These are phyloP conservation scores for Dicrurus megarhynchus DNA, from an alignment of 2,113 vertebrate species.

Conservation along the genomic window DNA sequence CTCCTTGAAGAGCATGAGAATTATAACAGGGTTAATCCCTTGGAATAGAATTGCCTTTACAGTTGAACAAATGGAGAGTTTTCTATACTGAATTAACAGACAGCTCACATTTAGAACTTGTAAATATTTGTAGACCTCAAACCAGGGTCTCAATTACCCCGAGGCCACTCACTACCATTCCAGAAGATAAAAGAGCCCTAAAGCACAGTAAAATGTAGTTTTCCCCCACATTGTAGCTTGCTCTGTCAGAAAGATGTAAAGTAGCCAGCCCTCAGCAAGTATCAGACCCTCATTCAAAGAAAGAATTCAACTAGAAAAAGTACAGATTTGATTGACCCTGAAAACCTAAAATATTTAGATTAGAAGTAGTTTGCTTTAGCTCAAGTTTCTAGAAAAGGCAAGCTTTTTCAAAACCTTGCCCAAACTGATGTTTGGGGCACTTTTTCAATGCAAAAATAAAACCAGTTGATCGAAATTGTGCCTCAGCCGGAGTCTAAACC, in stretches of 20 bases:
- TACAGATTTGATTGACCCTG: not conserved
- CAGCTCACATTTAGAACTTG: not conserved
- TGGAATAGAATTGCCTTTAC: conserved; percentile 2
- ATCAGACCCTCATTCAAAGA: not conserved
- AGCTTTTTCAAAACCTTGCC: not conserved
- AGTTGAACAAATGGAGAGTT: not conserved
- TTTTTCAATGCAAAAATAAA: not conserved
- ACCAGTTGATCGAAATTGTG: not conserved
- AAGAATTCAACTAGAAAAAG: not conserved
- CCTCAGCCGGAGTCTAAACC: not conserved
- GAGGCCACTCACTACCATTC: not conserved
- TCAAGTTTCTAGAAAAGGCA: not conserved
- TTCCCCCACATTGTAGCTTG: not conserved
- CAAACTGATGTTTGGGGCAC: not conserved
- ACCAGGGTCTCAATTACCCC: not conserved
- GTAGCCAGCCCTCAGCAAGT: not conserved
- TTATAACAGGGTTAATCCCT: not conserved
- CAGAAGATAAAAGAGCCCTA: not conserved
- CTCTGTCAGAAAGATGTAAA: not conserved
- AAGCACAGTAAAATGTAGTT: not conserved
- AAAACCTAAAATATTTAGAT: not conserved
- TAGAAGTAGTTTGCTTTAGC: not conserved
- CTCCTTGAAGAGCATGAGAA: conserved; percentile 8
- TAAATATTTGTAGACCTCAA: conserved; percentile 25
- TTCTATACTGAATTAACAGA: conserved; percentile 2